Evolutionary conservation across 2,797 vertebrate species (phyloP), one percentile per base, ranked within the genome.

Genomic region (Crocidura indochinensis): DNA sequence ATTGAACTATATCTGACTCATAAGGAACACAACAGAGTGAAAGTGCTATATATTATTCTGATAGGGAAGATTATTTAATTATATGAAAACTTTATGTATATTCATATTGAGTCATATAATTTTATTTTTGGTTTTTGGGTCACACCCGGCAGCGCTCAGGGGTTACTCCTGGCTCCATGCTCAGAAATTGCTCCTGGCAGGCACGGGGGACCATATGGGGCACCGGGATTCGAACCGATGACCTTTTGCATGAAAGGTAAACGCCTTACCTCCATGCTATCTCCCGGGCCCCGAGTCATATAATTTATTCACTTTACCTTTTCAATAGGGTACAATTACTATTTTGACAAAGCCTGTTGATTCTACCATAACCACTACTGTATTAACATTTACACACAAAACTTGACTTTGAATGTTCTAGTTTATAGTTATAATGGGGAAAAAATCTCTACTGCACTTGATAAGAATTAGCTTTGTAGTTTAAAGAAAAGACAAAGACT

Each of bases 401-500:
- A 86, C 27, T 38, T 69, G 9, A 65, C 20, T 84, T 38, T 94
- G 38, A 76, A 20, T n/a, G 22, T 87, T 67, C 71, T 78, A 81
- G 5, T 1, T 64, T 84, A 26, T 74, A 71, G 73, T 51, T 93
- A 49, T 77, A 84, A 87, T 65, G 82, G 71, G 47, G 93, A 94
- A 94, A 78, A 31, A 75, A 31, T n/a, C 60, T 12, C 56, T 68
- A 51, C 20, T 68, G 24, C 78, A 79, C 73, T 88, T 84, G 31
- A 44, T 65, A 49, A 94, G 49, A 94, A 80, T 92, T 78, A 46
- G 78, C 74, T 90, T 93, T 92, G 11, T 74, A 90, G 72, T 79
- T 38, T 38, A 38, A 53, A 75, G 78, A 74, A 90, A 94, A 94
- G n/a, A n/a, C 64, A 91, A 94, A 86, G 56, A 73, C 53, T 94